These are phyloP conservation scores for Characodon lateralis DNA, from an alignment of 2,797 vertebrate species.

Conservation along the genomic window DNA sequence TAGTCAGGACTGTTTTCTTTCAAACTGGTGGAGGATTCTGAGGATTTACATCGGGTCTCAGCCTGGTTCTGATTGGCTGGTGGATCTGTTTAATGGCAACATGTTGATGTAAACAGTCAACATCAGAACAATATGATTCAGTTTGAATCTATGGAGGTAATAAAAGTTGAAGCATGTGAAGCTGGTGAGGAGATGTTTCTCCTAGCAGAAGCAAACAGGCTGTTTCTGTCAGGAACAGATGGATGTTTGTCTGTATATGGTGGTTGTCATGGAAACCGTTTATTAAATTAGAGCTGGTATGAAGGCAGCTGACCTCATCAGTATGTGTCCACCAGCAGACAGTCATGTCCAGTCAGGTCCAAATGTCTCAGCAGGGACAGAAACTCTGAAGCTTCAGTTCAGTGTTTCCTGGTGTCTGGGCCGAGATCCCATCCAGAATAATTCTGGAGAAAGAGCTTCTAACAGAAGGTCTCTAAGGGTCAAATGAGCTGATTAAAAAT, in stretches of 20 bases:
- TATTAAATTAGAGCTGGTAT: conserved; percentile 53
- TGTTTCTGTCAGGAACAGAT: background rate
- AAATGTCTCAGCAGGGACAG: background rate
- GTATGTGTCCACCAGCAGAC: background rate
- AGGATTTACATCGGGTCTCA: background rate
- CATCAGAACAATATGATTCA: background rate
- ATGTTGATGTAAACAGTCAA: background rate
- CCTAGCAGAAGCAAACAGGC: conserved; percentile 13
- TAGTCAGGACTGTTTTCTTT: background rate
- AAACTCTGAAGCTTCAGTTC: no score
- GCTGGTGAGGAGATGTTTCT: background rate
- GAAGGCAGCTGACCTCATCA: conserved; percentile 20
- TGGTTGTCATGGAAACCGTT: conserved; percentile 16
- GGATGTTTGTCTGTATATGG: background rate
- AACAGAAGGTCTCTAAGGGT: background rate
- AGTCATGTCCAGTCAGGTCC: background rate
- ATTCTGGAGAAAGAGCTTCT: background rate
- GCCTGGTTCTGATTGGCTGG: background rate
- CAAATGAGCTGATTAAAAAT: background rate
- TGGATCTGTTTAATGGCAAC: no score
- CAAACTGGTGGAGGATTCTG: background rate
- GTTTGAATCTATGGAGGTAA: background rate
- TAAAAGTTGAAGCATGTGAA: background rate
- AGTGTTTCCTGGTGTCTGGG: no score
- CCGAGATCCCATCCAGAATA: no score